These are phyloP conservation scores for Nasua narica DNA, from an alignment of 2,797 vertebrate genomes.

Conservation along the genomic window DNA sequence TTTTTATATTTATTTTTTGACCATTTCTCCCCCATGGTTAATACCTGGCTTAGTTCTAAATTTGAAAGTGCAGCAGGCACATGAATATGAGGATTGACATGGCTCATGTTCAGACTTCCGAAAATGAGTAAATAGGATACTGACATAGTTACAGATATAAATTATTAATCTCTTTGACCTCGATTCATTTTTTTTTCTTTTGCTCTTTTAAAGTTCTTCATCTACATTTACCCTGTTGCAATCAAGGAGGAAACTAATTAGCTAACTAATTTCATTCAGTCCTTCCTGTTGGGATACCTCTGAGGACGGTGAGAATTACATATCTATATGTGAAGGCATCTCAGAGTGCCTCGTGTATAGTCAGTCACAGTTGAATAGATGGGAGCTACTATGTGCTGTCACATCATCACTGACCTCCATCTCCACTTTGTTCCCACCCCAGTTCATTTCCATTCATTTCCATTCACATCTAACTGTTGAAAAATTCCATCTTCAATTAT, in stretches of 20 bases:
- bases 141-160: not conserved
- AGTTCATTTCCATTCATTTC: not conserved
- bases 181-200: not conserved
- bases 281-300: not conserved
- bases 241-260: too few relatives aligned
- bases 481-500: not conserved
- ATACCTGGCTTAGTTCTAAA: not conserved
- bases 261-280: not conserved
- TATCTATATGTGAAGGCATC: not conserved
- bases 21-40: not conserved
- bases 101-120: not conserved
- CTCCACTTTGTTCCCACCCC: not conserved
- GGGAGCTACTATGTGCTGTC: not conserved
- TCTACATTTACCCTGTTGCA: not conserved
- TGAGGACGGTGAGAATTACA: not conserved
- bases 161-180: not conserved
- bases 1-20: slow-evolving; percentile 37
- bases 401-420: not conserved
- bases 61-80: not conserved
- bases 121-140: not conserved
- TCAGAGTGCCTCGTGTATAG: not conserved
- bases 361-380: not conserved
- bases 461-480: not conserved
- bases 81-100: not conserved
- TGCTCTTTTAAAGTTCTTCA: not conserved